Evolutionary conservation across 2,888 invertebrate species (phyloP).

Genomic region (Drosophila lutescens): DNA sequence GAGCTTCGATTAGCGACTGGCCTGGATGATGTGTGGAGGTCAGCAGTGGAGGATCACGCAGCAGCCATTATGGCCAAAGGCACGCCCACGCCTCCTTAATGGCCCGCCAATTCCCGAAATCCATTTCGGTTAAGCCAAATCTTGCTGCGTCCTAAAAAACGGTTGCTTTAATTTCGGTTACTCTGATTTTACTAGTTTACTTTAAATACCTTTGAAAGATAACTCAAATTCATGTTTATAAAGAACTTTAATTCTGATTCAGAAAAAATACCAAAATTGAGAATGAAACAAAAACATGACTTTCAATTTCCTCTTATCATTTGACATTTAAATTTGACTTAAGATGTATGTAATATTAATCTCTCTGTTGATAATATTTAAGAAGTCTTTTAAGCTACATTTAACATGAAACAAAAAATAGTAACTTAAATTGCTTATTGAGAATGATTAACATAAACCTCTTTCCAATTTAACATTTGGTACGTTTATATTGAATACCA

Average conservation of each 20-base stretch:
- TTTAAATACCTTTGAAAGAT: not conserved
- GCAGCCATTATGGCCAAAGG: slow-evolving; percentile 51
- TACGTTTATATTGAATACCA: too few relatives aligned
- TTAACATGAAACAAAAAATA: too few relatives aligned
- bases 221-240: not conserved
- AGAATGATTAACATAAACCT: too few relatives aligned
- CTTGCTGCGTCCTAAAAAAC: slow-evolving; percentile 2
- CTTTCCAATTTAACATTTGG: too few relatives aligned
- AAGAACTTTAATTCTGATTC: not conserved
- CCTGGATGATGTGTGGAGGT: slow-evolving; percentile 23
- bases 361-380: not conserved
- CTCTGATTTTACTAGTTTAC: not conserved
- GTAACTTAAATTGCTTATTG: too few relatives aligned
- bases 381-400: too few relatives aligned
- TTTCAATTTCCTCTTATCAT: too few relatives aligned
- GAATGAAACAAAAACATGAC: too few relatives aligned
- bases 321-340: too few relatives aligned
- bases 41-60: slow-evolving; percentile 57
- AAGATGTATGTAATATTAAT: too few relatives aligned
- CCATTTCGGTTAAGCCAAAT: slow-evolving; percentile 11
- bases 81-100: slow-evolving; percentile 56
- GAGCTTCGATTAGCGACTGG: slow-evolving; percentile 59
- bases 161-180: not conserved
- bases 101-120: slow-evolving; percentile 19
- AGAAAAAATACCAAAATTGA: not conserved